phyloP scores from a whole-genome alignment of 2,888 invertebrate species.

The Euproctis similis region DNA sequence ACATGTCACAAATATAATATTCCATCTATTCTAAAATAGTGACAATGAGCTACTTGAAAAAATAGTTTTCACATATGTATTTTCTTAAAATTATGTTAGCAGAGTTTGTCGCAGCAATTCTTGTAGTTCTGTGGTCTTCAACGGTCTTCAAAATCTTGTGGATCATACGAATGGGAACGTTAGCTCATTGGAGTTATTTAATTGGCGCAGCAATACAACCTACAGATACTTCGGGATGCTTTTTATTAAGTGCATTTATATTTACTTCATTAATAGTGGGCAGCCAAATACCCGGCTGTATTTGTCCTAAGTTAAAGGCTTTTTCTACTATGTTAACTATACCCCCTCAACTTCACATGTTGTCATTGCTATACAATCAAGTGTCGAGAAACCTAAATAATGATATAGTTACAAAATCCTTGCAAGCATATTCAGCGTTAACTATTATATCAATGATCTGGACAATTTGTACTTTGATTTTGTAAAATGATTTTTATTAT shows the following conservation, averaged over 20 bases:
- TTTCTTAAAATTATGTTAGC: too few species aligned
- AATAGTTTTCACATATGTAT: too few species aligned
- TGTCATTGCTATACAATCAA: constrained; percentile 34
- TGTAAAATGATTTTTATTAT: too few species aligned
- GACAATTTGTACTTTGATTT: constrained; percentile 29
- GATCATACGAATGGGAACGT: constrained; percentile 34
- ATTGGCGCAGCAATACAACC: constrained; percentile 37
- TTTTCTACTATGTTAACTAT: constrained; percentile 38
- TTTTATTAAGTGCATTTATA: constrained; percentile 27
- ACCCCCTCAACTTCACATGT: constrained; percentile 48
- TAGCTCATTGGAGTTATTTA: constrained; percentile 50
- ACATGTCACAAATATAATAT: too few species aligned
- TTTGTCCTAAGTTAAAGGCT: constrained; percentile 36
- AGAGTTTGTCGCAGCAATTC: constrained; percentile 25
- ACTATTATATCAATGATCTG: constrained; percentile 38
- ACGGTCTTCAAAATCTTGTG: constrained; percentile 31
- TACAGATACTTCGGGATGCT: constrained; percentile 18
- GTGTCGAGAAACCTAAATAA: constrained; percentile 26
- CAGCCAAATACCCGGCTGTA: constrained; percentile 31
- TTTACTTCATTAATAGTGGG: constrained; percentile 35
- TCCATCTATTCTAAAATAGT: too few species aligned
- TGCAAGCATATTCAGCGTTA: constrained; percentile 31
- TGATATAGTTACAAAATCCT: constrained; percentile 27
- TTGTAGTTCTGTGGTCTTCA: constrained; percentile 20
- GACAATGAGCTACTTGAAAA: too few species aligned